Evolutionary conservation across 2,888 invertebrate genomes (phyloP).

Genomic region (Agrypnus murinus): DNA sequence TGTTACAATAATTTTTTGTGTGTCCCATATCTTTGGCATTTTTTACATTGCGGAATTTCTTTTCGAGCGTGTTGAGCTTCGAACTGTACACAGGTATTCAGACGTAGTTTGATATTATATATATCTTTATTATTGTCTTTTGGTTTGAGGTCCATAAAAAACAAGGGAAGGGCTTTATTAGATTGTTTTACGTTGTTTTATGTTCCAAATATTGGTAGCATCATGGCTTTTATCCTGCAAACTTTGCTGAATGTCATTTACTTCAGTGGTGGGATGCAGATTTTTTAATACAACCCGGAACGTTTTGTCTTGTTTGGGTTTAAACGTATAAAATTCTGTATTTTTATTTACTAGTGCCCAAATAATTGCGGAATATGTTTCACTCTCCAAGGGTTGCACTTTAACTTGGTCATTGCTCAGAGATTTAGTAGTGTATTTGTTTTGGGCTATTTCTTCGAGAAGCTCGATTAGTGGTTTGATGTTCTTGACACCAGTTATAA

Average conservation of each 20-base stretch:
- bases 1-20: not conserved
- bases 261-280: not conserved
- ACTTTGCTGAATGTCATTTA: not conserved
- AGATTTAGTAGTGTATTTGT: not conserved
- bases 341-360: not conserved
- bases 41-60: not conserved
- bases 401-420: not conserved
- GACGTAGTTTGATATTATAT: not conserved
- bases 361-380: not conserved
- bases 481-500: not conserved
- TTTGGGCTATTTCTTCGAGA: not conserved
- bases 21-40: not conserved
- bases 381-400: not conserved
- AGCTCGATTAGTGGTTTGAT: not conserved
- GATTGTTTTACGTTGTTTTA: not conserved
- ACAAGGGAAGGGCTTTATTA: no score
- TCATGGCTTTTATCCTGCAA: not conserved
- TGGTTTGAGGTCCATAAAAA: not conserved
- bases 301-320: not conserved
- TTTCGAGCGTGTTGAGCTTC: not conserved
- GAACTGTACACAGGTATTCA: not conserved
- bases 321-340: not conserved
- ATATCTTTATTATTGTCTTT: conserved; percentile 5
- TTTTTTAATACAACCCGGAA: not conserved
- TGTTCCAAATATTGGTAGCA: not conserved